phyloP scores from a whole-genome alignment of 23 tunicate genomes.

The Diplosoma virens region DNA sequence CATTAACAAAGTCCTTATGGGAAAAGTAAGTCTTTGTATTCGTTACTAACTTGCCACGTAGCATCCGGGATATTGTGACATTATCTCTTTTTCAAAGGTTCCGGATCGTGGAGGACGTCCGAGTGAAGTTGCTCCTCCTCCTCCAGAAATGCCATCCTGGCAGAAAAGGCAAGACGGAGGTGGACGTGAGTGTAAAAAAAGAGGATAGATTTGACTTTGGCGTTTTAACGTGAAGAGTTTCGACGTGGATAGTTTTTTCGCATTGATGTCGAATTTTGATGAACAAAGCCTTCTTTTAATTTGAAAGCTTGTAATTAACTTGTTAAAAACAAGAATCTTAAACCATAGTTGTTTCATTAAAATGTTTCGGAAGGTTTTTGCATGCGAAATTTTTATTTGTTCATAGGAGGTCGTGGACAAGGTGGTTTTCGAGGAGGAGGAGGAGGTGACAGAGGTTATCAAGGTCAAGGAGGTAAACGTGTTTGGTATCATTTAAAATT shows the following conservation, averaged over 20 bases:
- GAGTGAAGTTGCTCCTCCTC: constrained; percentile 70
- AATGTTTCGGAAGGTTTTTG: no score
- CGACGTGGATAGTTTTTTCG: no score
- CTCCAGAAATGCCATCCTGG: constrained; percentile 95
- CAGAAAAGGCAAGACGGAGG: constrained; percentile 77
- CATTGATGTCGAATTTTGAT: no score
- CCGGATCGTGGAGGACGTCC: constrained; percentile 91
- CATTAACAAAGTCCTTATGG: constrained; percentile 82
- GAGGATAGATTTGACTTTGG: no score
- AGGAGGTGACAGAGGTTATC: neutral
- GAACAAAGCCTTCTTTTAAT: neutral
- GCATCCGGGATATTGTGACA: no score
- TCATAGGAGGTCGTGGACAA: neutral
- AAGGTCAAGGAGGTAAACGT: no score
- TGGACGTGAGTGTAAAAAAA: constrained; percentile 14
- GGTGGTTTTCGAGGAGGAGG: neutral
- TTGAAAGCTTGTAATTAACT: no score
- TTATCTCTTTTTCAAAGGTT: constrained; percentile 65
- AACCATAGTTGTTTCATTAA: no score
- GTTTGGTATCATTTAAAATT: no score
- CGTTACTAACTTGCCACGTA: neutral
- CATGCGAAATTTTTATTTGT: neutral
- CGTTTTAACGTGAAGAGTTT: no score
- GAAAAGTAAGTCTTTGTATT: constrained; percentile 49
- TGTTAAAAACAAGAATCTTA: no score